phyloP scores from a whole-genome alignment of 2,888 invertebrate species.

The Ecliptopera silaceata region DNA sequence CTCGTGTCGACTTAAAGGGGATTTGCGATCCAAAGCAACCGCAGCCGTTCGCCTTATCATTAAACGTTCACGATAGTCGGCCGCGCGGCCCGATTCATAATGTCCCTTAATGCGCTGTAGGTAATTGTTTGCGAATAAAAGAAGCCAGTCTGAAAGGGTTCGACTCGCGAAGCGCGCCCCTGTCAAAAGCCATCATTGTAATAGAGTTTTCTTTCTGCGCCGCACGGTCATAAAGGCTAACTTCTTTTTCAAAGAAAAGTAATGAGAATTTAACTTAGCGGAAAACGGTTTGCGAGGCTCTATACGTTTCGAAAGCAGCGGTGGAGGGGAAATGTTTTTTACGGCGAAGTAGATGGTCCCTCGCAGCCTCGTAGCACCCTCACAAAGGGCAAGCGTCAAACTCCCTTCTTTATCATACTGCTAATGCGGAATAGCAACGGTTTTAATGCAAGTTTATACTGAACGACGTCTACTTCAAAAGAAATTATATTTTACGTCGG shows the following conservation, averaged over 20 bases:
- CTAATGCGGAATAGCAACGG: constrained; percentile 61
- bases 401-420: constrained; percentile 61
- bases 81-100: constrained; percentile 57
- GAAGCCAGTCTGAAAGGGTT: constrained; percentile 59
- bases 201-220: constrained; percentile 72
- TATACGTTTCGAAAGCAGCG: constrained; percentile 57
- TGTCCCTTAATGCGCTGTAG: constrained; percentile 61
- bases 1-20: constrained; percentile 71
- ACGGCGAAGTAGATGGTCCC: constrained; percentile 57
- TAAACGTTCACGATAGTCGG: constrained; percentile 66
- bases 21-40: constrained; percentile 72
- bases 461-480: constrained; percentile 52
- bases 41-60: constrained; percentile 69
- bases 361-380: constrained; percentile 51
- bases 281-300: constrained; percentile 67
- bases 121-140: constrained; percentile 73
- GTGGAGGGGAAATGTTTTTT: constrained; percentile 56
- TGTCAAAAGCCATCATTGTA: constrained; percentile 73
- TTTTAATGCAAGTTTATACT: constrained; percentile 64
- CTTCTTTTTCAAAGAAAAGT: constrained; percentile 75
- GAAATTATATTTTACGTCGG: constrained; percentile 55
- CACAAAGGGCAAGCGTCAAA: constrained; percentile 60
- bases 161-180: constrained; percentile 50
- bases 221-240: constrained; percentile 72
- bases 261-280: constrained; percentile 80